phyloP scores from a whole-genome alignment of 2,888 invertebrate genomes.

The Neria commutata region DNA sequence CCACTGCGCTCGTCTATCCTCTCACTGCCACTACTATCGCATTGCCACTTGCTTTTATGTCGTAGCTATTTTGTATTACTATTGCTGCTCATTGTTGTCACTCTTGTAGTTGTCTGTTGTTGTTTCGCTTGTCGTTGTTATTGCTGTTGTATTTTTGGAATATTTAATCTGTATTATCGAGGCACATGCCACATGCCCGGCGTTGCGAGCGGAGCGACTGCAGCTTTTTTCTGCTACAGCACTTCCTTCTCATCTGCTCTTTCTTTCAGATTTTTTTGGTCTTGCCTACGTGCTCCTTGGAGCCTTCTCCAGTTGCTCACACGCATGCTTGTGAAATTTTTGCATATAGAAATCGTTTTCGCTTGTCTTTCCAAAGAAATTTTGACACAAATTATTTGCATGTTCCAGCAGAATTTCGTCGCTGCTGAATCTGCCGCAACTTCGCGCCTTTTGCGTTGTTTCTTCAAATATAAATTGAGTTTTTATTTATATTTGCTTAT shows the following conservation, averaged over 20 bases:
- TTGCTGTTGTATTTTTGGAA: constrained; percentile 38
- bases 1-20: neutral
- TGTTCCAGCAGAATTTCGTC: constrained; percentile 33
- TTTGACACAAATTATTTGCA: constrained; percentile 36
- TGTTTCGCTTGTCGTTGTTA: constrained; percentile 28
- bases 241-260: constrained; percentile 16
- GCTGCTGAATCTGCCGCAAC: too few relatives aligned
- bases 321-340: neutral
- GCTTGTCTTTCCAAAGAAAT: constrained; percentile 36
- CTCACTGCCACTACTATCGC: constrained; percentile 18
- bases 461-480: constrained; percentile 12
- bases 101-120: neutral
- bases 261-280: constrained; percentile 17
- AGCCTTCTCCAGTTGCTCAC: neutral
- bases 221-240: constrained; percentile 5
- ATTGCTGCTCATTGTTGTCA: neutral
- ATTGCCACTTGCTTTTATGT: too few relatives aligned
- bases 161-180: constrained; percentile 43
- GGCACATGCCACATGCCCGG: constrained; percentile 25
- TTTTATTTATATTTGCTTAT: too few relatives aligned
- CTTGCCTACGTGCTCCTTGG: constrained; percentile 2
- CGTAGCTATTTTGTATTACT: too few relatives aligned
- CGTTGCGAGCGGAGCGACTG: neutral
- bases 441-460: constrained; percentile 16
- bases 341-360: constrained; percentile 15